Evolutionary conservation across 2,113 vertebrate genomes (phyloP).

Genomic region (Mormyrus iriodes): DNA sequence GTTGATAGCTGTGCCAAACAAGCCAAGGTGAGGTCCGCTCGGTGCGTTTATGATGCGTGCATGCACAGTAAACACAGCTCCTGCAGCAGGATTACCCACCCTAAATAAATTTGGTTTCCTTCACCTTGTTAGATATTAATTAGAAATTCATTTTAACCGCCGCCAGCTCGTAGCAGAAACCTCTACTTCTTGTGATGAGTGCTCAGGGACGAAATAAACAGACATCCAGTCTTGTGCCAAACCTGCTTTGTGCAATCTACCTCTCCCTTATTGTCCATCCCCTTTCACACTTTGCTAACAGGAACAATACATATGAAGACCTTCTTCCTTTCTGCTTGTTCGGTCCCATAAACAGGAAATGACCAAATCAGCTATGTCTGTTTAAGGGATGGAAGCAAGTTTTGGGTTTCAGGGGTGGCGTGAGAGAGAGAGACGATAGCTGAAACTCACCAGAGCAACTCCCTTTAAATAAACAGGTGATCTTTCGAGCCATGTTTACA

Average conservation of each 20-base stretch:
- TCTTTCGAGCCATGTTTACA: background rate
- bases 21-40: constrained; percentile 38
- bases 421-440: background rate
- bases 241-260: constrained; percentile 17
- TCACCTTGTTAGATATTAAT: constrained; percentile 41
- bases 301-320: background rate
- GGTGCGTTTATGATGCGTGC: constrained; percentile 42
- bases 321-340: background rate
- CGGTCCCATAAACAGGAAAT: background rate
- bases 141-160: constrained; percentile 45
- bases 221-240: background rate
- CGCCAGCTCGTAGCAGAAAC: constrained; percentile 29
- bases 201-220: background rate
- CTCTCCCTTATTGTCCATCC: background rate
- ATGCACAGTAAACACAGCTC: constrained; percentile 42
- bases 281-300: background rate
- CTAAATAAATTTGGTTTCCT: constrained; percentile 42
- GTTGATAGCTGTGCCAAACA: constrained; percentile 32
- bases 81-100: constrained; percentile 45
- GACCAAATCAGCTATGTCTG: background rate
- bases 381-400: background rate
- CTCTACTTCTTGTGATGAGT: constrained; percentile 27
- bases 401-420: background rate
- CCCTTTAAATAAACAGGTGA: background rate
- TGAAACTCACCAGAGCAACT: background rate